These are phyloP conservation scores for Saccostrea glomerata DNA, from an alignment of 1,140 invertebrate species.

Conservation along the genomic window DNA sequence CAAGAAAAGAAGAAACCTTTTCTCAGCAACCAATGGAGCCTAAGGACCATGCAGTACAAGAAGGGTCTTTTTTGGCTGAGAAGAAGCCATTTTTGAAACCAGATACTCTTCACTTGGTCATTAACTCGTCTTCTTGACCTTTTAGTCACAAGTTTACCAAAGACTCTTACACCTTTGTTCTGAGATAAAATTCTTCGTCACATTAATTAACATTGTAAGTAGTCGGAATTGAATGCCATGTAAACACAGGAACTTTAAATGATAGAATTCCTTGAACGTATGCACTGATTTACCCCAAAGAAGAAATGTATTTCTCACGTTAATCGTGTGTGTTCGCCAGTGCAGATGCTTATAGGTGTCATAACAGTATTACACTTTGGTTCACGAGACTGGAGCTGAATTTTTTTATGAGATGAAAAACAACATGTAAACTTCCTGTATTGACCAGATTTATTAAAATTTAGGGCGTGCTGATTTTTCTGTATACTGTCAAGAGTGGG, in stretches of 20 bases:
- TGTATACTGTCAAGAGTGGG: no score
- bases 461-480: no score
- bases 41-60: slow-evolving; percentile 14
- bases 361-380: no score
- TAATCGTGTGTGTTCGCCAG: background rate
- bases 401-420: no score
- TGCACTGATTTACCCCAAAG: background rate
- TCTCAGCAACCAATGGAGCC: slow-evolving; percentile 6
- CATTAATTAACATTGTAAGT: slow-evolving; percentile 34
- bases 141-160: slow-evolving; percentile 15
- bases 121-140: slow-evolving; percentile 26
- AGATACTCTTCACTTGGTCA: background rate
- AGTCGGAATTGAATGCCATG: slow-evolving; percentile 25
- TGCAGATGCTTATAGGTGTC: background rate
- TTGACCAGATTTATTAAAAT: no score
- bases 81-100: slow-evolving; percentile 17
- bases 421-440: no score
- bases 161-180: background rate
- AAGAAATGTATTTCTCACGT: slow-evolving; percentile 2
- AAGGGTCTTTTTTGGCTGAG: background rate
- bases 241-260: slow-evolving; percentile 33
- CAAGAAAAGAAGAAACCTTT: slow-evolving; percentile 8
- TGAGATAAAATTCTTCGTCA: slow-evolving; percentile 28
- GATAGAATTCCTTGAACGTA: slow-evolving; percentile 17
- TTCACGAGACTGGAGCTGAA: no score